These are phyloP conservation scores for Xiphorhynchus erythropygius DNA, from an alignment of 2,797 vertebrate genomes.

Conservation along the genomic window DNA sequence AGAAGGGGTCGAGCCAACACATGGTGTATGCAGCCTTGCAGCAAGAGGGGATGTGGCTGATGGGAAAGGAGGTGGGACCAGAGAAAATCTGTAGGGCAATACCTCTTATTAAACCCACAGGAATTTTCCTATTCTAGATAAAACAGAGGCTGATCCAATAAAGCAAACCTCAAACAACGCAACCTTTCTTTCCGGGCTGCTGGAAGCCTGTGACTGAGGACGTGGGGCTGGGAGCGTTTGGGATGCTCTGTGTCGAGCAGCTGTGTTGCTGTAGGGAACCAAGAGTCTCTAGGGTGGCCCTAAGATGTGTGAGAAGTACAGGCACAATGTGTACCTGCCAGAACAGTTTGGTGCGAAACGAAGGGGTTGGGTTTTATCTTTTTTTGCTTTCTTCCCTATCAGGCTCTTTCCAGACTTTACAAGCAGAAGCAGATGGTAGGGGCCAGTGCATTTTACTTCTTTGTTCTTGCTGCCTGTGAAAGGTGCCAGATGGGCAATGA, in stretches of 20 bases:
- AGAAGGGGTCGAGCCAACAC: conserved; percentile 63
- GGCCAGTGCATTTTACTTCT: conserved; percentile 37
- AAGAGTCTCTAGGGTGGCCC: neutral
- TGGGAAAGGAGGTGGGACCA: conserved; percentile 65
- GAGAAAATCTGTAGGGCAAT: conserved; percentile 55
- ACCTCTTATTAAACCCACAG: conserved; percentile 59
- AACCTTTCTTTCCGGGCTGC: neutral
- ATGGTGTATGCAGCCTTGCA: conserved; percentile 60
- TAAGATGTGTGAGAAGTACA: neutral
- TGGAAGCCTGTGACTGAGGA: neutral
- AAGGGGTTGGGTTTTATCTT: neutral
- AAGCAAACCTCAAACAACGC: neutral
- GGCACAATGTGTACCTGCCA: neutral
- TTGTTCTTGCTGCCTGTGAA: conserved; percentile 54
- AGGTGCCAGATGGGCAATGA: conserved; percentile 57
- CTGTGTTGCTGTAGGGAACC: neutral
- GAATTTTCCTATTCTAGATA: conserved; percentile 62
- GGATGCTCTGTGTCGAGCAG: neutral
- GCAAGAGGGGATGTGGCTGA: conserved; percentile 61
- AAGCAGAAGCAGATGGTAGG: conserved; percentile 55
- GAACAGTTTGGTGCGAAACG: neutral
- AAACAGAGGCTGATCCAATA: conserved; percentile 16
- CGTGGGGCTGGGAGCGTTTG: neutral
- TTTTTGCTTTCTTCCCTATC: neutral
- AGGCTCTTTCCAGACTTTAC: neutral